Conservation (phyloP, 2,113 vertebrate genomes). For the Thermophis baileyi region DNA sequence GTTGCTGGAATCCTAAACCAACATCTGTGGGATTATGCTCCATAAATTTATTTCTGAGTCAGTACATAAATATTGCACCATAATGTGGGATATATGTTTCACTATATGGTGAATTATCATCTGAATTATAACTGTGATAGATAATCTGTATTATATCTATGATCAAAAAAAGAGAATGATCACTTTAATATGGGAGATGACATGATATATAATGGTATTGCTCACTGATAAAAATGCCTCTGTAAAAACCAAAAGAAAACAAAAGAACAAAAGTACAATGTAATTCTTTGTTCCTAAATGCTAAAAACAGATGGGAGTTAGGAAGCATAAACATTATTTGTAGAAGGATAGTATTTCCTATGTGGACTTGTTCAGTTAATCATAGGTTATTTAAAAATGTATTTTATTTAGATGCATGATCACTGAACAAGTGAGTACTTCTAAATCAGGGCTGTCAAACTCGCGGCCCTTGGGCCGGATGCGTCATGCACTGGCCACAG, state of each 20-base stretch:
- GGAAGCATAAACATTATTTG: neutral
- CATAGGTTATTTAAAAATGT: neutral
- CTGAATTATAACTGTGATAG: neutral
- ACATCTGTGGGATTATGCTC: neutral
- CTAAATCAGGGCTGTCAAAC: neutral
- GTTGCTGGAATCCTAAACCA: neutral
- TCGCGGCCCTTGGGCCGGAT: too few relatives aligned
- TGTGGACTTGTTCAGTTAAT: neutral
- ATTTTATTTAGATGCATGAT: neutral
- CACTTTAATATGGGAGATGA: neutral
- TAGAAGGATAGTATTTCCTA: neutral
- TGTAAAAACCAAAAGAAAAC: neutral
- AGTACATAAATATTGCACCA: neutral
- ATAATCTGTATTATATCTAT: neutral
- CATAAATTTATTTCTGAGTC: neutral
- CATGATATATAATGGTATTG: neutral
- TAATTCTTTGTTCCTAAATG: neutral
- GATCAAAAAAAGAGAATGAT: slow-evolving; percentile 1
- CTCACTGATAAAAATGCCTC: neutral
- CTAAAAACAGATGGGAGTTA: neutral
- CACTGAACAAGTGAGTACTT: neutral
- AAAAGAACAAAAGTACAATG: neutral
- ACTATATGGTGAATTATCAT: neutral
- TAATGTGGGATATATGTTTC: neutral
- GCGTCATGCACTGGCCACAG: too few relatives aligned